Base-by-base conservation (phyloP, 53 echinoderm and acorn worm species). In the Hippasteria phrygiana region DNA sequence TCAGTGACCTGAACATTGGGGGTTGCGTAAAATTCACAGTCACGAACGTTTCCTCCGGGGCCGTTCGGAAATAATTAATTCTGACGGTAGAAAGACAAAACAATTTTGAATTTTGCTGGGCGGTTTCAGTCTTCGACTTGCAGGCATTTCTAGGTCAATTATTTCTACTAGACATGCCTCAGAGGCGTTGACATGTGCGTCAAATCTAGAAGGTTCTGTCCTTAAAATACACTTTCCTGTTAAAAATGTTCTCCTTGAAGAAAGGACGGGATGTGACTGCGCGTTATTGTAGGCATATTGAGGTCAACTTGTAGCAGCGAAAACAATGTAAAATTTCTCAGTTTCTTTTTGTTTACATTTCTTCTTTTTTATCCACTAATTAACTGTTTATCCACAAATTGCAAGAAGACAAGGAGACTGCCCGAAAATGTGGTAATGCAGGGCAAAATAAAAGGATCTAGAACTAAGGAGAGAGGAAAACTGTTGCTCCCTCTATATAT, bases 1-100 rank as follows among this genome's bases (percentile, higher is more conserved):
- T 43, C 45, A 73, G 36, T 76, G 37, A 59, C 59, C 26, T 59
- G 59, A 26, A 22, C 6, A 59, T 26, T 3, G 59, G 3, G 26
- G 26, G 59, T 24, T 26, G 54, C 17, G 54, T 47, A 31, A 35
- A 76, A 76, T 76, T 51, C 76, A 43, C 32, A 76, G 76, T 76
- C 76, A 76, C 54, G 53, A 76, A 48, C 76, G 26, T 28, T 50
- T 53, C 77, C 55, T 54, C 22, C n/a, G 13, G 46, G 36, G 51
- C 10, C n/a, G 16, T 35, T 66, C 31, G 67, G 67, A 66, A 66
- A 35, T 66, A 66, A 35, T 66, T 66, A 66, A 66, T 35, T 35
- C 26, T 66, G 67, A 66, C 67, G 26, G 7, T 20, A 35, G 59
- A 59, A 59, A 59, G 59, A 26, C 59, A 59, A 24, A 59, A 56